These are phyloP conservation scores for Tenthredo notha DNA, from an alignment of 2,888 invertebrate genomes.

Conservation along the genomic window DNA sequence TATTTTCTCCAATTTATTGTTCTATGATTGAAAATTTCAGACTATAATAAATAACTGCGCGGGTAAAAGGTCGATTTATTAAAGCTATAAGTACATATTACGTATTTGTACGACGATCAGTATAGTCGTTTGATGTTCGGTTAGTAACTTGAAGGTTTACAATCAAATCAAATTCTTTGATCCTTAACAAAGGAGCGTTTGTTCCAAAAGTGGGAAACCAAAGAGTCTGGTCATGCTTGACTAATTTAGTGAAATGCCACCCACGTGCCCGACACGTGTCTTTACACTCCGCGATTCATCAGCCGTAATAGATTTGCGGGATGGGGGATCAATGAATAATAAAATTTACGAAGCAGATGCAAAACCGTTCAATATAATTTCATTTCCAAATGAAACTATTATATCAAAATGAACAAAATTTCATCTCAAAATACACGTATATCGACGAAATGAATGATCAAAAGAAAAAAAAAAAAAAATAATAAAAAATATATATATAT, in stretches of 20 bases:
- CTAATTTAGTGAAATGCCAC: conserved; percentile 48
- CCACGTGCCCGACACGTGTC: conserved; percentile 49
- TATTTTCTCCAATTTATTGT: not conserved
- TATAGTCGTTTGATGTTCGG: conserved; percentile 43
- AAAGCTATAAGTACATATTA: conserved; percentile 31
- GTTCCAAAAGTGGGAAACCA: conserved; percentile 51
- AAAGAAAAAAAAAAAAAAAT: not conserved
- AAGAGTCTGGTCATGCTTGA: conserved; percentile 45
- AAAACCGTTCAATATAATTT: not conserved
- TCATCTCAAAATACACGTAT: not conserved
- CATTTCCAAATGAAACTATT: no score
- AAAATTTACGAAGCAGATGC: not conserved
- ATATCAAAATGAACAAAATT: not conserved
- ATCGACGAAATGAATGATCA: not conserved
- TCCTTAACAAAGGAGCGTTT: conserved; percentile 33
- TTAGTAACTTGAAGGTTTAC: conserved; percentile 26
- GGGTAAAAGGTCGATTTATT: not conserved
- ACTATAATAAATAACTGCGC: not conserved
- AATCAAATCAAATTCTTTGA: conserved; percentile 41
- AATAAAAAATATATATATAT: no score
- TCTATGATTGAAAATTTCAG: not conserved
- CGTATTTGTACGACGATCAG: conserved; percentile 18
- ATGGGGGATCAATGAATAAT: conserved; percentile 16
- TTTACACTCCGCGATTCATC: conserved; percentile 23
- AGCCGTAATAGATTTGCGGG: conserved; percentile 4